Percentiles rank a stretch among this genome's conserved stretches.
These are phyloP conservation scores for Gallirallus australis DNA, from an alignment of 2,797 vertebrate genomes.

Conservation along the genomic window DNA sequence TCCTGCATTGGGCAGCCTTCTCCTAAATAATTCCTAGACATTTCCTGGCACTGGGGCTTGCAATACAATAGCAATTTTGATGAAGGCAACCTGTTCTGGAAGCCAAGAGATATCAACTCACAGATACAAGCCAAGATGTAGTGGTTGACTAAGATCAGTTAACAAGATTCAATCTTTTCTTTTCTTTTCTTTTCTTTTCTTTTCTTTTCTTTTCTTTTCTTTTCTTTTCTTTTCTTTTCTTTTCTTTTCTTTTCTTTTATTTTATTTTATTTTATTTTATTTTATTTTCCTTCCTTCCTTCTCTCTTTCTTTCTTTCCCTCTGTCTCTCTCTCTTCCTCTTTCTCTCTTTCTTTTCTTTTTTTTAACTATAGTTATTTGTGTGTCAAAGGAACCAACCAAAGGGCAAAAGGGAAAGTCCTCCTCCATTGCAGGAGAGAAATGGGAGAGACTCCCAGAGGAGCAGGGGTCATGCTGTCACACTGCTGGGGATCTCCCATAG, in stretches of 20 bases:
- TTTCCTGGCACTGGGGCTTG: background rate
- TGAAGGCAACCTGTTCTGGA: background rate
- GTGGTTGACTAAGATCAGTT: background rate
- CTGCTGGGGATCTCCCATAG: fast-evolving
- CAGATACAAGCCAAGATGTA: background rate
- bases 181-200: too few relatives aligned
- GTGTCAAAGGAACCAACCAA: background rate
- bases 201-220: too few relatives aligned
- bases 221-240: too few relatives aligned
- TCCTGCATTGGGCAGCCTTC: background rate
- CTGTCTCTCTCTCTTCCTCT: too few relatives aligned
- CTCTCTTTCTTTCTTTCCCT: too few relatives aligned
- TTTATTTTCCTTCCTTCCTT: too few relatives aligned
- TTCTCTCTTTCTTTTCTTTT: too few relatives aligned
- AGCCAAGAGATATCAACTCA: background rate
- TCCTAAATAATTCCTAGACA: background rate
- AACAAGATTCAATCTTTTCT: background rate
- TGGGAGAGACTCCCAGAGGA: background rate
- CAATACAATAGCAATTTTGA: background rate
- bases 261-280: too few relatives aligned
- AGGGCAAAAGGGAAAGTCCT: background rate
- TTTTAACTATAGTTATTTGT: background rate
- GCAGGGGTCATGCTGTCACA: background rate
- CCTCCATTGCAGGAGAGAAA: fast-evolving
- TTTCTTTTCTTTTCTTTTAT: fast-evolving